Evolutionary conservation across 2,113 vertebrate genomes (phyloP).

Genomic region (Amphilophus citrinellus): DNA sequence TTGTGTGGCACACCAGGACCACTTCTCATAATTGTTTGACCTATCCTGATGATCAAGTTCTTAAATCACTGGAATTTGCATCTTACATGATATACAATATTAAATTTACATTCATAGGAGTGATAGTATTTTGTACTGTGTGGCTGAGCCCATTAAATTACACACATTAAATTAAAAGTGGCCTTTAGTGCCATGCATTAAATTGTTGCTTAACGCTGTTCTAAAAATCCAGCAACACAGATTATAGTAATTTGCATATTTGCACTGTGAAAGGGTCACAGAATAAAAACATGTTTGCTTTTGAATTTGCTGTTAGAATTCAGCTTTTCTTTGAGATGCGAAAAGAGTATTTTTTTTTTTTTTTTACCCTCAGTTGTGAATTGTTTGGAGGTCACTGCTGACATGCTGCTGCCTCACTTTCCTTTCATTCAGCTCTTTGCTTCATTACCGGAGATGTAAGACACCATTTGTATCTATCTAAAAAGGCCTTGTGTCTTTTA

Average conservation of each 20-base stretch:
- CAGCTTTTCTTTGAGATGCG: not conserved
- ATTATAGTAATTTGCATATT: not conserved
- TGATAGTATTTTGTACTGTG: not conserved
- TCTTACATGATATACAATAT: not conserved
- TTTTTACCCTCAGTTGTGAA: not conserved
- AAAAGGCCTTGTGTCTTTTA: not conserved
- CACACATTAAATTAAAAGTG: not conserved
- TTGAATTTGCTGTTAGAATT: not conserved
- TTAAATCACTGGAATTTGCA: not conserved
- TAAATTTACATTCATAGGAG: conserved; percentile 1
- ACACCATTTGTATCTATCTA: not conserved
- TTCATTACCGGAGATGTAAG: not conserved
- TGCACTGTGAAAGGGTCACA: not conserved
- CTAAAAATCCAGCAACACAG: not conserved
- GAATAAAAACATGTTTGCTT: not conserved
- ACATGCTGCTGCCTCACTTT: conserved; percentile 1
- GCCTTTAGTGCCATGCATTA: conserved; percentile 4
- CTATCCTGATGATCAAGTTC: conserved; percentile 8
- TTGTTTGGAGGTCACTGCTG: not conserved
- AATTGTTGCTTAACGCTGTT: not conserved
- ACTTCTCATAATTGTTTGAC: conserved; percentile 13
- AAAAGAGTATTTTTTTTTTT: not conserved
- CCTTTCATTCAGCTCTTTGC: conserved; percentile 6
- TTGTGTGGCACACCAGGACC: not conserved
- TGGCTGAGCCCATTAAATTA: not conserved